phyloP scores from a whole-genome alignment of 2,888 invertebrate genomes.

The Scaptomyza tumidula region DNA sequence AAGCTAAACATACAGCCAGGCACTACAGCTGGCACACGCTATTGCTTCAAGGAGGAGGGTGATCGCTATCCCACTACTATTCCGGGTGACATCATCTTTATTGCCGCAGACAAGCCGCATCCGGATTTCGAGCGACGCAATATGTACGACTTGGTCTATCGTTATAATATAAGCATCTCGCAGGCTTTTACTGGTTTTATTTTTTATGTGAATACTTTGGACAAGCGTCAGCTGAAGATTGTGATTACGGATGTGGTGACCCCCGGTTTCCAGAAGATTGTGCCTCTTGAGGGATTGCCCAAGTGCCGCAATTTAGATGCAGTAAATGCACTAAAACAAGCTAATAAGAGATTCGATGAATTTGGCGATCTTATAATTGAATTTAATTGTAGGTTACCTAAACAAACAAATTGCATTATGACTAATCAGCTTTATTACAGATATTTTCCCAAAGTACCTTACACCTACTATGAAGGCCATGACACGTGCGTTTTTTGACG shows the following conservation, averaged over 20 bases:
- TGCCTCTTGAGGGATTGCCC: conserved; percentile 91
- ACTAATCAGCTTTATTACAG: conserved; percentile 67
- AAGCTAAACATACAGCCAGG: conserved; percentile 91
- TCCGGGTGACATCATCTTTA: conserved; percentile 90
- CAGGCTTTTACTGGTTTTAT: conserved; percentile 90
- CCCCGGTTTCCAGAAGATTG: conserved; percentile 88
- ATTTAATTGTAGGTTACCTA: conserved; percentile 85
- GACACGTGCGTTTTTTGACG: conserved; percentile 62
- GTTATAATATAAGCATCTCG: conserved; percentile 87
- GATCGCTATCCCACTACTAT: conserved; percentile 90
- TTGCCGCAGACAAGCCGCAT: conserved; percentile 90
- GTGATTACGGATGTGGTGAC: conserved; percentile 90
- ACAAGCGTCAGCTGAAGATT: conserved; percentile 88
- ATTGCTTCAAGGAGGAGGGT: conserved; percentile 91
- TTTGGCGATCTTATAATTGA: conserved; percentile 89
- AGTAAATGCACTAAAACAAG: conserved; percentile 85
- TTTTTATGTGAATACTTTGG: conserved; percentile 89
- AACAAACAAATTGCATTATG: background rate
- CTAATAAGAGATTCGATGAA: conserved; percentile 84
- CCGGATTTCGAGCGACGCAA: conserved; percentile 87
- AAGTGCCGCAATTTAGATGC: conserved; percentile 86
- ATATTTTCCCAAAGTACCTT: conserved; percentile 85
- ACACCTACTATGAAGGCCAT: conserved; percentile 85
- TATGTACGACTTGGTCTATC: conserved; percentile 88
- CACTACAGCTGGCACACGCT: conserved; percentile 89